Percentiles rank a stretch among this genome's conserved stretches.
Conservation (phyloP, 1,140 invertebrate species). For the Drosophila teissieri region DNA sequence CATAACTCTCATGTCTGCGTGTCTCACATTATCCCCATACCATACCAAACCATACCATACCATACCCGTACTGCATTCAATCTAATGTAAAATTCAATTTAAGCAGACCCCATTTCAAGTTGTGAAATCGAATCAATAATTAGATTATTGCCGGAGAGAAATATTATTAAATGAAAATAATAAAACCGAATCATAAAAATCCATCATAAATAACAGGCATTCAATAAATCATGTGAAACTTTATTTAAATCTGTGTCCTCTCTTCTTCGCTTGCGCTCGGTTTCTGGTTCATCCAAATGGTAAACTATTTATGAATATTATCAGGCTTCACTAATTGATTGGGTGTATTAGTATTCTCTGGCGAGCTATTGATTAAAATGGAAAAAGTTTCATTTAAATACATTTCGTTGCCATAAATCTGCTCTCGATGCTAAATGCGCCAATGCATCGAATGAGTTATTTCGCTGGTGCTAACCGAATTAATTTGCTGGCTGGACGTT, state of each 20-base stretch:
- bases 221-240: constrained; percentile 50
- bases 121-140: constrained; percentile 80
- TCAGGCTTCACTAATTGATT: constrained; percentile 36
- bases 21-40: constrained; percentile 45
- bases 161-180: constrained; percentile 47
- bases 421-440: constrained; percentile 1
- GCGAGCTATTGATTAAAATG: constrained; percentile 32
- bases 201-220: constrained; percentile 45
- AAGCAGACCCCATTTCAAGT: constrained; percentile 58
- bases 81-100: constrained; percentile 46
- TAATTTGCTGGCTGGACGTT: background rate
- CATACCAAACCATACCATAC: constrained; percentile 13
- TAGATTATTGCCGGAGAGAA: constrained; percentile 68
- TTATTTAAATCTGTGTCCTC: constrained; percentile 39
- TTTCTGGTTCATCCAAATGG: constrained; percentile 12
- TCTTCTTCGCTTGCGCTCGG: constrained; percentile 1
- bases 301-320: constrained; percentile 42
- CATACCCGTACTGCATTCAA: constrained; percentile 13
- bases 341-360: constrained; percentile 38
- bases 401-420: constrained; percentile 10
- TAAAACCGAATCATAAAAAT: constrained; percentile 37
- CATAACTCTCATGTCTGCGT: constrained; percentile 39
- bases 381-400: constrained; percentile 15
- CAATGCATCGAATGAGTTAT: constrained; percentile 5
- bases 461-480: background rate